Conservation (phyloP, 2,888 invertebrate genomes). For the Netelia inedita region DNA sequence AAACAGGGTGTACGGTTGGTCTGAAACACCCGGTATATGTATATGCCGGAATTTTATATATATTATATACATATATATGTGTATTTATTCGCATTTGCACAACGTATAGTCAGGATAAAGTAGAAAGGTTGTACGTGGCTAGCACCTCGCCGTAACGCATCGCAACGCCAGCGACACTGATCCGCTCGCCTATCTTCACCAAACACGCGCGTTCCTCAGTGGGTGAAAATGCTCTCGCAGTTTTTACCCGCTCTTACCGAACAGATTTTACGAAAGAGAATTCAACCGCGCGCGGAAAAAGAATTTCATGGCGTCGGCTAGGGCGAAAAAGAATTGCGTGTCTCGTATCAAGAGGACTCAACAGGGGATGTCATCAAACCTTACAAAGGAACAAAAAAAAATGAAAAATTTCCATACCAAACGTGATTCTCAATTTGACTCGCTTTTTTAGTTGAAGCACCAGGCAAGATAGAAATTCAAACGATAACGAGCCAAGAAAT, state of each 20-base stretch:
- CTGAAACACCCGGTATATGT: too few species aligned
- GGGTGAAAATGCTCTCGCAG: background rate
- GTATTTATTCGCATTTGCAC: slow-evolving; percentile 1
- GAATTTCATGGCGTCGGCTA: slow-evolving; percentile 26
- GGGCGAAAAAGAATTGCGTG: slow-evolving; percentile 1
- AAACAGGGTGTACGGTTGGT: too few species aligned
- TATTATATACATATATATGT: background rate
- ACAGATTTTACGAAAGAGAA: slow-evolving; percentile 32
- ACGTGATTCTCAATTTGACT: too few species aligned
- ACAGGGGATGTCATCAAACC: background rate
- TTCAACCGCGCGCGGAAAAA: slow-evolving; percentile 16
- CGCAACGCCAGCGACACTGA: slow-evolving; percentile 48
- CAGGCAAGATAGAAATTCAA: too few species aligned
- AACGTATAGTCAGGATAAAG: background rate
- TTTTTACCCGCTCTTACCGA: slow-evolving; percentile 17
- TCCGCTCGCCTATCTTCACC: slow-evolving; percentile 53
- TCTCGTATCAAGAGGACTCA: background rate
- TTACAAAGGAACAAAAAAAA: background rate
- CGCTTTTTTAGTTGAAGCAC: too few species aligned
- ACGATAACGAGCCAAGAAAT: too few species aligned
- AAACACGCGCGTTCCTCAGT: slow-evolving; percentile 39
- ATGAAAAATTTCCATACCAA: too few species aligned
- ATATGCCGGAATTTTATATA: too few species aligned
- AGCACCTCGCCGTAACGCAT: slow-evolving; percentile 16
- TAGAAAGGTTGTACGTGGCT: slow-evolving; percentile 24